These are phyloP conservation scores for Drosophila subsilvestris DNA, from an alignment of 2,888 invertebrate species.

Conservation along the genomic window DNA sequence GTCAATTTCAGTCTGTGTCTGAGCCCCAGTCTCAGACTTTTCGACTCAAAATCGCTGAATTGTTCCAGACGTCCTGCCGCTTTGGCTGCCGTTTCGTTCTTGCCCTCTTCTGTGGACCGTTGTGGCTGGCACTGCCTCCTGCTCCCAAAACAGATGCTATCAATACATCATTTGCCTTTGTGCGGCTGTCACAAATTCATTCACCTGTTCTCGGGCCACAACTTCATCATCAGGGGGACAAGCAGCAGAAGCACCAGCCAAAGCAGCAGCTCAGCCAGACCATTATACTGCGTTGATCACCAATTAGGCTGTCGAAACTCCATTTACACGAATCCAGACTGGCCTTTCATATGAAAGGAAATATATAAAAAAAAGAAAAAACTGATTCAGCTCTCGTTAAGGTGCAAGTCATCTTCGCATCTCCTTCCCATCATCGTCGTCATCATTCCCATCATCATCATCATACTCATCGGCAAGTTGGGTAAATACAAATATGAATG, in stretches of 20 bases:
- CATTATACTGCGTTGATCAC: conserved; percentile 78
- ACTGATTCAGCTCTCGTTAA: conserved; percentile 54
- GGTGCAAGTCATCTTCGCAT: conserved; percentile 69
- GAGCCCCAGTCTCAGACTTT: conserved; percentile 33
- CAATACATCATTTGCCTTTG: conserved; percentile 79
- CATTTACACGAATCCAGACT: conserved; percentile 72
- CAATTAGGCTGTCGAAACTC: conserved; percentile 81
- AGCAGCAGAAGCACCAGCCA: conserved; percentile 21
- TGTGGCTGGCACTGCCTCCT: conserved; percentile 35
- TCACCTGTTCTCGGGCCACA: conserved; percentile 75
- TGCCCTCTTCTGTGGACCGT: conserved; percentile 27
- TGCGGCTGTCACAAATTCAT: conserved; percentile 75
- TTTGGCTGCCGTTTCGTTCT: conserved; percentile 44
- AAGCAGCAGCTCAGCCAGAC: conserved; percentile 55
- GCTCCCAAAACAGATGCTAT: conserved; percentile 77
- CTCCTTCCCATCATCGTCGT: conserved; percentile 51
- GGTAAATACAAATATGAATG: conserved; percentile 77
- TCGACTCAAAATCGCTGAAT: conserved; percentile 39
- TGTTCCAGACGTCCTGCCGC: conserved; percentile 71
- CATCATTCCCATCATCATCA: conserved; percentile 44
- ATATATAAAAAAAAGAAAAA: conserved; percentile 38
- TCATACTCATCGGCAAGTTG: conserved; percentile 60
- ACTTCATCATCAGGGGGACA: conserved; percentile 63
- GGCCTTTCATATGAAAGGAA: conserved; percentile 51
- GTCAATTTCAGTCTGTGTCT: conserved; percentile 14